A percentile compares a stretch with the other conserved stretches of the same genome.
Conservation (phyloP, 2,888 invertebrate species). For the Cantharis lateralis region DNA sequence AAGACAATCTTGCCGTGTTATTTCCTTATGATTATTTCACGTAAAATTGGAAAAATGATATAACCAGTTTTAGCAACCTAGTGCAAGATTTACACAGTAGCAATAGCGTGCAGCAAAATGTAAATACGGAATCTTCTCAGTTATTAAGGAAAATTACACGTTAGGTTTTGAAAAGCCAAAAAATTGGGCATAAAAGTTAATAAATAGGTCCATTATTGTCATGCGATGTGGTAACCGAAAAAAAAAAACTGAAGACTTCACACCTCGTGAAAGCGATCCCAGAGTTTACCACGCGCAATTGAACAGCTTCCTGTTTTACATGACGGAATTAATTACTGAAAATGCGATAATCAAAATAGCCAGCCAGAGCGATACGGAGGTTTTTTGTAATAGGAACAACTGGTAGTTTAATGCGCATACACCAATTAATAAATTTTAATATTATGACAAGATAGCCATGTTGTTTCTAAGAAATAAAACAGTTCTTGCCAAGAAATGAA, state of each 20-base stretch:
- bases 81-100: background rate
- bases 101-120: slow-evolving; percentile 2
- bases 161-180: background rate
- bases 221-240: background rate
- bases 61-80: background rate
- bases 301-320: background rate
- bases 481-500: slow-evolving; percentile 25
- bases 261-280: background rate
- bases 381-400: background rate
- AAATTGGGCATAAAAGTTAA: background rate
- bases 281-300: background rate
- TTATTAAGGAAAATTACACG: background rate
- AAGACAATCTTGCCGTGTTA: background rate
- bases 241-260: background rate
- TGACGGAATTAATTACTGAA: background rate
- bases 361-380: background rate
- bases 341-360: background rate
- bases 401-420: slow-evolving; percentile 12
- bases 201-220: background rate
- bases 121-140: background rate
- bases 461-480: slow-evolving; percentile 27
- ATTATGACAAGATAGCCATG: slow-evolving; percentile 23
- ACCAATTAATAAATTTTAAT: slow-evolving; percentile 27
- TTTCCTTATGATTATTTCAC: background rate
- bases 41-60: background rate